Percentiles rank a stretch among this genome's conserved stretches.
phyloP scores from a whole-genome alignment of 2,888 invertebrate genomes.

The Drosophila putrida region DNA sequence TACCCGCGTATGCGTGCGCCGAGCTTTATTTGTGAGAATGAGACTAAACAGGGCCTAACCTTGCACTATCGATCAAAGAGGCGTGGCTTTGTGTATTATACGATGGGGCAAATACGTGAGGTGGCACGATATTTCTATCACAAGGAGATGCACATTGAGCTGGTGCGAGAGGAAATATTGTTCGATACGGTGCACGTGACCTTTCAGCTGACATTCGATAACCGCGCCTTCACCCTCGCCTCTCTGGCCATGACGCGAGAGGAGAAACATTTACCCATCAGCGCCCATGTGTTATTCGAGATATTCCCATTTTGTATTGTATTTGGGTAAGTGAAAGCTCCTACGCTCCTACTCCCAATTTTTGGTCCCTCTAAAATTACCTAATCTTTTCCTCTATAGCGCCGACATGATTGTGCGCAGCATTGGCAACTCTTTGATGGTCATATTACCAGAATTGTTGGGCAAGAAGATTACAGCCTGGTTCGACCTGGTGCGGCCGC shows the following conservation, averaged over 20 bases:
- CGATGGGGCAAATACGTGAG: constrained; percentile 97
- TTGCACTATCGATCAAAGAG: constrained; percentile 97
- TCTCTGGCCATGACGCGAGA: constrained; percentile 94
- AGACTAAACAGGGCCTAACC: constrained; percentile 95
- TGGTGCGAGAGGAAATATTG: constrained; percentile 93
- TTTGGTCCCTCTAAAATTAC: background rate
- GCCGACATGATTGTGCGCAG: constrained; percentile 95
- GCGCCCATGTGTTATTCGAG: constrained; percentile 96
- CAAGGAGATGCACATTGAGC: constrained; percentile 96
- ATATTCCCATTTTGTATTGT: constrained; percentile 99
- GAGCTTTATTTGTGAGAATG: constrained; percentile 98
- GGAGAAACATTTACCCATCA: constrained; percentile 95
- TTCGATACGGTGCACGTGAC: constrained; percentile 97
- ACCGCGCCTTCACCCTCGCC: constrained; percentile 94
- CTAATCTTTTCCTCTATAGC: constrained; percentile 85
- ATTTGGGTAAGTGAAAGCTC: constrained; percentile 90
- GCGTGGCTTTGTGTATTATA: constrained; percentile 97
- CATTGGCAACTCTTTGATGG: constrained; percentile 95
- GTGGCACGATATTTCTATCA: constrained; percentile 97
- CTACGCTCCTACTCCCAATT: too few species aligned
- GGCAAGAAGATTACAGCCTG: constrained; percentile 96
- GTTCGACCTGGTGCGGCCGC: constrained; percentile 96
- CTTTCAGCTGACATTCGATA: constrained; percentile 97
- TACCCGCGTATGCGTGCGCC: constrained; percentile 96
- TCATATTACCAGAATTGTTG: constrained; percentile 93